Base-by-base conservation (phyloP, 2,113 vertebrate species). In the Chionis minor region DNA sequence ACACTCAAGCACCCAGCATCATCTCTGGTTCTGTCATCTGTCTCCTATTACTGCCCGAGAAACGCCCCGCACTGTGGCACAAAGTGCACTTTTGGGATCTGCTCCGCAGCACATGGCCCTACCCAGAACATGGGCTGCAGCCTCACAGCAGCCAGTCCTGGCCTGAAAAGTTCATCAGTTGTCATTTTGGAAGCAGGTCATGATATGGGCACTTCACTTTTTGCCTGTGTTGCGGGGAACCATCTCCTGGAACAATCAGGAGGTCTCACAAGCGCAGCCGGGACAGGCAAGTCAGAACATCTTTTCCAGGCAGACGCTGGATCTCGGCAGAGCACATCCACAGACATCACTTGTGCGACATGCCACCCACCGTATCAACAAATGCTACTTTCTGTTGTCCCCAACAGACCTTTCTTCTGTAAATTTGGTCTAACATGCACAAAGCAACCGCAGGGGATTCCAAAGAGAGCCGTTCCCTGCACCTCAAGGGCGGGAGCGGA, bases 181-280 rank as follows among this genome's bases (percentile, higher is more conserved):
- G 23, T 23, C 62, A 1, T 20, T 23, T 15, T 24, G 52, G 45
- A 44, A 19, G 16, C 23, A n/a, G 24, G 17, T 30, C 61, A 21
- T 3, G 4, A 8, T 3, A 33, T 0, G 14, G 42, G 32, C 22
- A 5, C n/a, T 33, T 28, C 13, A 3, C 30, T 42, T 79, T 30
- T 22, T n/a, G 17, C 49, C 61, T 32, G 1, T 2, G 2, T 14
- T 23, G 38, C 32, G 10, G 27, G 47, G 62, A 55, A 40, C 4
- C 1, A 18, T 0, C 10, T 18, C 81, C 38, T n/a, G 0, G 0
- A 22, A 28, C 62, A 22, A 20, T 3, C 44, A 28, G 0, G 3
- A 51, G 42, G 4, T 33, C 14, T 32, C 78, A n/a, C 65, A 20
- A 10, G 22, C 0, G 6, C 65, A 47, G 16, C 1, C 4, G 3